Evolutionary conservation across 2,797 vertebrate species (phyloP).

Genomic region (Melanotaenia pygmaea): DNA sequence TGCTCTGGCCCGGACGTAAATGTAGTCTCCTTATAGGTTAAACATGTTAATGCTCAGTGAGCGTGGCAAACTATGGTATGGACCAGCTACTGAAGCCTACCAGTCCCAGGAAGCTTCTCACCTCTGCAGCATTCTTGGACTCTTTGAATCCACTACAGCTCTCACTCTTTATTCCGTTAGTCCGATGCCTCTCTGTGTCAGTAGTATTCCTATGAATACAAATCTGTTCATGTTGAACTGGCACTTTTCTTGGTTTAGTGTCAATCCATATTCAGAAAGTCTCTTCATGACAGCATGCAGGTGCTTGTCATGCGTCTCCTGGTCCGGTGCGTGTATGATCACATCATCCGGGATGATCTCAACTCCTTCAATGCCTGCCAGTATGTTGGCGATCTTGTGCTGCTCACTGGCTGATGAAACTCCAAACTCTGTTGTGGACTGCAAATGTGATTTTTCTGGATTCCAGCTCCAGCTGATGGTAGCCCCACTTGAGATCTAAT

Average conservation of each 20-base stretch:
- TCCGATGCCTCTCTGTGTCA: constrained; percentile 34
- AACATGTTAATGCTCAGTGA: constrained; percentile 19
- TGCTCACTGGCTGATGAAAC: constrained; percentile 38
- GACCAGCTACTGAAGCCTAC: constrained; percentile 1
- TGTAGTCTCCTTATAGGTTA: constrained; percentile 23
- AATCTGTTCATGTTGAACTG: constrained; percentile 45
- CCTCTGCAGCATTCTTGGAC: constrained; percentile 5
- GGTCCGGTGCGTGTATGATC: constrained; percentile 7
- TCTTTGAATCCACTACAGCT: constrained; percentile 14
- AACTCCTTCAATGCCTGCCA: constrained; percentile 16
- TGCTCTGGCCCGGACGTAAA: too few relatives aligned
- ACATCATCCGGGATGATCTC: constrained; percentile 12
- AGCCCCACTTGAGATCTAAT: constrained; percentile 20
- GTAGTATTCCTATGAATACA: constrained; percentile 36
- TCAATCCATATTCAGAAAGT: constrained; percentile 9
- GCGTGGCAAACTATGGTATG: constrained; percentile 23
- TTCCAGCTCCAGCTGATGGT: constrained; percentile 29
- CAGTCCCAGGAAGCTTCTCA: constrained; percentile 18
- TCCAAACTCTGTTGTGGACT: constrained; percentile 36
- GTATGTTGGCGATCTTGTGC: constrained; percentile 27
- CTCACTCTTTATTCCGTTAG: constrained; percentile 32
- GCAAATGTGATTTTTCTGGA: constrained; percentile 34
- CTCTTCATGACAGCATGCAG: constrained; percentile 24
- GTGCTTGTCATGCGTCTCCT: constrained; percentile 16
- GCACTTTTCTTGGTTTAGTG: constrained; percentile 37